These are phyloP conservation scores for Drosophila paramelanica DNA, from an alignment of 2,888 invertebrate genomes.

Conservation along the genomic window DNA sequence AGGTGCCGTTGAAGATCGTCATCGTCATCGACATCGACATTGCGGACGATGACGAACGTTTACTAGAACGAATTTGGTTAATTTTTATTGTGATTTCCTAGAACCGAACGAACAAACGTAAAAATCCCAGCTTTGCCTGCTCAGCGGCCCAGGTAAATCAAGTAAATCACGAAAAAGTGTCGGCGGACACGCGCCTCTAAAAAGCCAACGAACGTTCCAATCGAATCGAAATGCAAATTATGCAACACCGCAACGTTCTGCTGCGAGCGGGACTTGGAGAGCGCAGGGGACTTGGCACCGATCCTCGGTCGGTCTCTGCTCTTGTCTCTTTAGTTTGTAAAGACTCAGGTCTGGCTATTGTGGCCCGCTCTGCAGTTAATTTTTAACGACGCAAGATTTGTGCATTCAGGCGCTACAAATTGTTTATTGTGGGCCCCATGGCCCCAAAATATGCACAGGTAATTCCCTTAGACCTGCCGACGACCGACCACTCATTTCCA, in stretches of 20 bases:
- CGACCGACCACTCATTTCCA: conserved; percentile 52
- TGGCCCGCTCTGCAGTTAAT: conserved; percentile 65
- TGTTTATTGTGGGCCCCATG: conserved; percentile 75
- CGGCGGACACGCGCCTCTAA: conserved; percentile 84
- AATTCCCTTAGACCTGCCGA: conserved; percentile 45
- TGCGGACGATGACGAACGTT: conserved; percentile 66
- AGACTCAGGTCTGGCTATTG: conserved; percentile 18
- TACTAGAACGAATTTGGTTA: conserved; percentile 78
- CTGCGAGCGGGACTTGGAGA: conserved; percentile 14
- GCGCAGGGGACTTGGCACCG: conserved; percentile 8
- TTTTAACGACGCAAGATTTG: conserved; percentile 78
- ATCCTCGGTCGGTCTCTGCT: conserved; percentile 29
- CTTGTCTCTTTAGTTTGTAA: conserved; percentile 13
- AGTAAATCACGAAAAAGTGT: conserved; percentile 82
- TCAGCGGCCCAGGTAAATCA: conserved; percentile 64
- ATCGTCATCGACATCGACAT: conserved; percentile 40
- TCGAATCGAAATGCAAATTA: conserved; percentile 85
- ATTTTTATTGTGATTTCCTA: conserved; percentile 82
- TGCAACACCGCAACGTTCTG: conserved; percentile 66
- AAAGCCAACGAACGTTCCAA: conserved; percentile 73
- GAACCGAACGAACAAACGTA: conserved; percentile 58
- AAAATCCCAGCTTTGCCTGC: conserved; percentile 10
- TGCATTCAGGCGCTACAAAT: conserved; percentile 81
- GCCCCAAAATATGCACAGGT: conserved; percentile 46
- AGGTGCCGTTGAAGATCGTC: conserved; percentile 55